Conservation (phyloP, 1,140 invertebrate genomes). For the Eumeta japonica region DNA sequence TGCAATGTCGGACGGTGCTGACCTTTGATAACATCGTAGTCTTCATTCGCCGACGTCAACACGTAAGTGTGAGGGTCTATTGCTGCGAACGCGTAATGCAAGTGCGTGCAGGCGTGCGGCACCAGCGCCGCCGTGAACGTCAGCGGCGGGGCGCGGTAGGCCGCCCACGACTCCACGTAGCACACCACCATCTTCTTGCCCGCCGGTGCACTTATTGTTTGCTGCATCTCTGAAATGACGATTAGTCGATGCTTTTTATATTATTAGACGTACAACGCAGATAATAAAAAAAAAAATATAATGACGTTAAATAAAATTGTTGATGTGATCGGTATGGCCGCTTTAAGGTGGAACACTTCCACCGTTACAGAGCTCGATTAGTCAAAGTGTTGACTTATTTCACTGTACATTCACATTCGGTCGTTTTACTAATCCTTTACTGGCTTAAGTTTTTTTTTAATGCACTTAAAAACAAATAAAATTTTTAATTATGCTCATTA, state of each 20-base stretch:
- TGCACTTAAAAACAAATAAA: too few species aligned
- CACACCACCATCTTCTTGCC: slow-evolving; percentile 60
- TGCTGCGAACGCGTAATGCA: slow-evolving; percentile 77
- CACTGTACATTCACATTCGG: too few species aligned
- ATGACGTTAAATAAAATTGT: background rate
- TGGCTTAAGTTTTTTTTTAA: too few species aligned
- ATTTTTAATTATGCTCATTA: too few species aligned
- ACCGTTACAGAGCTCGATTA: too few species aligned
- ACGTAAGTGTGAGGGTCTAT: slow-evolving; percentile 64
- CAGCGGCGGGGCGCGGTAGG: slow-evolving; percentile 66
- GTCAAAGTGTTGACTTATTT: too few species aligned
- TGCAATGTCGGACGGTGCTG: background rate
- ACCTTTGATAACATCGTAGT: slow-evolving; percentile 62
- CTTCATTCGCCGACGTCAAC: slow-evolving; percentile 60
- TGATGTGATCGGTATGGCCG: background rate
- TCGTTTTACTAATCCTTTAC: too few species aligned
- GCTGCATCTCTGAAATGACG: slow-evolving; percentile 43
- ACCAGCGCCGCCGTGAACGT: slow-evolving; percentile 69
- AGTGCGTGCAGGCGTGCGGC: slow-evolving; percentile 73
- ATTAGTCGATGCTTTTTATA: too few species aligned
- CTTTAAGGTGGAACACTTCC: background rate
- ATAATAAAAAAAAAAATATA: slow-evolving; percentile 5
- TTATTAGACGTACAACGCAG: too few species aligned
- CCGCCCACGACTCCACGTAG: slow-evolving; percentile 66
- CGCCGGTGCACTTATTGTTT: slow-evolving; percentile 23